phyloP scores from a whole-genome alignment of 2,797 vertebrate genomes.

The Cuculus canorus region DNA sequence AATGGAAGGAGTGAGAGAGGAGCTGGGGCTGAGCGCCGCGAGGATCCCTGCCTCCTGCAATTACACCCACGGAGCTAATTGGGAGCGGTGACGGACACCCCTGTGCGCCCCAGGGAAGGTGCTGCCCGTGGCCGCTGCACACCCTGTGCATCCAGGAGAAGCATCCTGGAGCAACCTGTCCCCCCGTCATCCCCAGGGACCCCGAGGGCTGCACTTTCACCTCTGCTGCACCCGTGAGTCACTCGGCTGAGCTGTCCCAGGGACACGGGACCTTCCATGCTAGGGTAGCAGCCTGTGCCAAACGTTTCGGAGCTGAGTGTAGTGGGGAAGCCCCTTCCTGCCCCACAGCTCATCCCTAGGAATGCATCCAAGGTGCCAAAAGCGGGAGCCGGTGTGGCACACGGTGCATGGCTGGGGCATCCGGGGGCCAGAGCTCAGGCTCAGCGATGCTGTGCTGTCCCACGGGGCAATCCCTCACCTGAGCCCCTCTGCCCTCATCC shows the following conservation, averaged over 20 bases:
- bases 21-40: background rate
- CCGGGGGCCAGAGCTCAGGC: accelerated
- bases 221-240: background rate
- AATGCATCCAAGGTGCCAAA: background rate
- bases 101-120: background rate
- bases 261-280: background rate
- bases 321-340: constrained; percentile 4
- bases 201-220: background rate
- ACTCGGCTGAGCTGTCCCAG: constrained; percentile 17
- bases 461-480: too few species aligned
- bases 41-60: constrained; percentile 6
- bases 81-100: background rate
- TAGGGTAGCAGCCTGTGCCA: background rate
- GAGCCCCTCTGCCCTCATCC: accelerated
- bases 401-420: background rate
- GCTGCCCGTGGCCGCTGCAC: background rate
- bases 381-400: background rate
- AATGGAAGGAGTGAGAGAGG: constrained; percentile 35
- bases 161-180: background rate
- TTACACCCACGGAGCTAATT: constrained; percentile 58
- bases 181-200: background rate
- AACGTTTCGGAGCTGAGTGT: background rate
- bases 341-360: background rate
- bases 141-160: accelerated
- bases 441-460: background rate